Percentiles rank a stretch among this genome's conserved stretches.
These are phyloP conservation scores for Drosophila oshimai DNA, from an alignment of 1,140 invertebrate species.

Conservation along the genomic window DNA sequence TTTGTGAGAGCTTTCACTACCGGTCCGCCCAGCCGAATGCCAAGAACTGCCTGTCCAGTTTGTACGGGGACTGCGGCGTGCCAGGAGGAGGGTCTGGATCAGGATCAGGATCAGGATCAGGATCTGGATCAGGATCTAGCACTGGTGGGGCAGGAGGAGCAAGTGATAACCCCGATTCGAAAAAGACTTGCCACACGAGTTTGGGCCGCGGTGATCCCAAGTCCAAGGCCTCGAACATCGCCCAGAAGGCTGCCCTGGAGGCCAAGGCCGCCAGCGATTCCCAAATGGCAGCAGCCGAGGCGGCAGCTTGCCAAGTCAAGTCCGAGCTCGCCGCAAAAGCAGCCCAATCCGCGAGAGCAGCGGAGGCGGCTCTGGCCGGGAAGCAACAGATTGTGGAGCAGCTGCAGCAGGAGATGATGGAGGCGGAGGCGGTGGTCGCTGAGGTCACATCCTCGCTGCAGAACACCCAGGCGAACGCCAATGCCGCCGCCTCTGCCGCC, in stretches of 20 bases:
- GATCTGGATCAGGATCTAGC: background rate
- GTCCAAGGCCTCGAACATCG: slow-evolving; percentile 84
- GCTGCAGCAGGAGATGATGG: slow-evolving; percentile 85
- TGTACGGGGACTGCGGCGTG: slow-evolving; percentile 13
- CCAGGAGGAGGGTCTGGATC: background rate
- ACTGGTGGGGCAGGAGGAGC: background rate
- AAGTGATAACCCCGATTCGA: no score
- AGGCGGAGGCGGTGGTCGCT: slow-evolving; percentile 86
- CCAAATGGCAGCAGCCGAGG: slow-evolving; percentile 86
- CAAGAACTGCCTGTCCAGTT: background rate
- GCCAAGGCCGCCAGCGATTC: slow-evolving; percentile 87
- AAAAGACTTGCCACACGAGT: no score
- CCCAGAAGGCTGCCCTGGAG: slow-evolving; percentile 86
- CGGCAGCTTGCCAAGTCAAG: slow-evolving; percentile 87
- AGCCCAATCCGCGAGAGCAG: slow-evolving; percentile 86
- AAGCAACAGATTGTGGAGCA: slow-evolving; percentile 86
- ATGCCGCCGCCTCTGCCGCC: slow-evolving; percentile 84
- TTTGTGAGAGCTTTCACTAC: slow-evolving; percentile 15
- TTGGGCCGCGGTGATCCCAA: slow-evolving; percentile 30
- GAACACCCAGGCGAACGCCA: slow-evolving; percentile 85
- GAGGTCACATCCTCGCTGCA: slow-evolving; percentile 85
- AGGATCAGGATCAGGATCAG: background rate
- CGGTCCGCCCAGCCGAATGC: background rate
- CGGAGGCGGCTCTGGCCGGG: slow-evolving; percentile 86
- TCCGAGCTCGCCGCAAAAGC: slow-evolving; percentile 87